Evolutionary conservation across 2,888 invertebrate species (phyloP).

Genomic region (Tuberolachnus salignus): DNA sequence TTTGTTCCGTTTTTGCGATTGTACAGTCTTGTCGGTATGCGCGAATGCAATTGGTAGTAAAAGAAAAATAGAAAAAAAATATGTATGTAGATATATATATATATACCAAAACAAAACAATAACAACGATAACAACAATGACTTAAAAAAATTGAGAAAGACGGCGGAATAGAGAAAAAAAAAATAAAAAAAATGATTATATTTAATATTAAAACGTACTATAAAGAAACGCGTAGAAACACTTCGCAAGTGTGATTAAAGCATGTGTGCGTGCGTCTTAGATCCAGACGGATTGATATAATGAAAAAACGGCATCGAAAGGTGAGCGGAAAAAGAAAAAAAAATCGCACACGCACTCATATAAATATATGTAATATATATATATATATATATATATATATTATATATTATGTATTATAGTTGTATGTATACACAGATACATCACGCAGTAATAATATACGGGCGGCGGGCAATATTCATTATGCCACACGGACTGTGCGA

Average conservation of each 20-base stretch:
- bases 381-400: background rate
- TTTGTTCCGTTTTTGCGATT: no score
- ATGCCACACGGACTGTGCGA: background rate
- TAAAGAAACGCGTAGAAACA: no score
- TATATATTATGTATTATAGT: no score
- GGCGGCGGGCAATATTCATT: no score
- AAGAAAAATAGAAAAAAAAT: background rate
- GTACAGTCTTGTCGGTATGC: no score
- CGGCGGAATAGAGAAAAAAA: background rate
- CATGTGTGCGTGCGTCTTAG: background rate
- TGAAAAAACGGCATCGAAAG: conserved; percentile 6
- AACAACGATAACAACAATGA: background rate
- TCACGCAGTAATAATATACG: no score
- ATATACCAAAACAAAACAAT: background rate
- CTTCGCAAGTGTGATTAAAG: no score
- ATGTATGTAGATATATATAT: no score
- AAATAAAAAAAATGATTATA: background rate
- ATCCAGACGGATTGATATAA: conserved; percentile 11
- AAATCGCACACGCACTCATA: background rate
- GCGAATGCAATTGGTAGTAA: background rate
- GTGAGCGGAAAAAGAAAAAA: background rate
- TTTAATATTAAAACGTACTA: no score
- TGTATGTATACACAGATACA: no score
- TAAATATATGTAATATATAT: background rate
- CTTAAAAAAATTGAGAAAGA: background rate